Conservation (phyloP, 92 coral and sea anemone species). For the Pocillopora meandrina region DNA sequence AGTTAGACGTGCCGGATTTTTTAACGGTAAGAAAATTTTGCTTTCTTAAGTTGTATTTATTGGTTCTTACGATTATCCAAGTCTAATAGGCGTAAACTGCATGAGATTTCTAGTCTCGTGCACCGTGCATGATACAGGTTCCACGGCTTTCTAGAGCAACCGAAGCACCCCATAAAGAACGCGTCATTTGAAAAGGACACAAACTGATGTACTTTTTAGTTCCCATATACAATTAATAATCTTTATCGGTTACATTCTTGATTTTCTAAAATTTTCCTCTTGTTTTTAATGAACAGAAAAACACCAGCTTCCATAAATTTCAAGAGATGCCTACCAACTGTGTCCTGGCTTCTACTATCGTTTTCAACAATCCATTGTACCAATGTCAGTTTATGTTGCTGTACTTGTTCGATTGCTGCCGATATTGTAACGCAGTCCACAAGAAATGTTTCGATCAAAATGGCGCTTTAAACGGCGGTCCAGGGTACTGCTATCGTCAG, state of each 20-base stretch:
- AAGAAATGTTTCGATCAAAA: not conserved
- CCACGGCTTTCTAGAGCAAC: too few species aligned
- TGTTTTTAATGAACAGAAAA: not conserved
- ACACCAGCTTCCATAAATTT: constrained; percentile 16
- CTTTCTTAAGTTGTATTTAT: not conserved
- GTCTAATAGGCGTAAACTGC: too few species aligned
- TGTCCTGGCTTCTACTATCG: constrained; percentile 1
- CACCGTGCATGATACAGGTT: too few species aligned
- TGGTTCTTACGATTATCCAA: too few species aligned
- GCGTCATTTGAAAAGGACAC: too few species aligned
- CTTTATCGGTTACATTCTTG: too few species aligned
- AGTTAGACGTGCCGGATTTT: constrained; percentile 5
- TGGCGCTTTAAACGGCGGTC: not conserved
- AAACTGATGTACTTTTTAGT: too few species aligned
- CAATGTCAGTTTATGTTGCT: not conserved
- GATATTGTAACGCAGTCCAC: not conserved
- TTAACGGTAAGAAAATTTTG: not conserved
- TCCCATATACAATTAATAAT: too few species aligned
- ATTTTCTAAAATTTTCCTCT: too few species aligned
- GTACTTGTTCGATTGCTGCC: constrained; percentile 15
- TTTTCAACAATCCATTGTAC: not conserved
- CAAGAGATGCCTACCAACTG: not conserved
- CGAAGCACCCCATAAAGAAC: too few species aligned
- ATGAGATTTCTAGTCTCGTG: too few species aligned
- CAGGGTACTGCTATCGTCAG: not conserved